phyloP scores from a whole-genome alignment of 2,113 vertebrate species.

The Stigmatopora argus region DNA sequence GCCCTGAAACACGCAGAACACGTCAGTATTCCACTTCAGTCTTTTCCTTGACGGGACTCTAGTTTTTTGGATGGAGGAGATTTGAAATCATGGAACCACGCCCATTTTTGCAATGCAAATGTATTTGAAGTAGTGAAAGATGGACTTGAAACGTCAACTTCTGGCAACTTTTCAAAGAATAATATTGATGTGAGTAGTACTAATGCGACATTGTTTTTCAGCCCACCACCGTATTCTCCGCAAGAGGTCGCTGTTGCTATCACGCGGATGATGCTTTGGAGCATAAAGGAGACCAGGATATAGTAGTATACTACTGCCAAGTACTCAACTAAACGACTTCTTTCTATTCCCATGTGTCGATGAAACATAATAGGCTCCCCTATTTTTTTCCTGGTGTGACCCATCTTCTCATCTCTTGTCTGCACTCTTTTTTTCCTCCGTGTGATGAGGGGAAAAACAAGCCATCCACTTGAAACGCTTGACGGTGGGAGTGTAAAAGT shows the following conservation, averaged over 20 bases:
- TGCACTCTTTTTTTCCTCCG: conserved; percentile 18
- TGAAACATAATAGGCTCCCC: conserved; percentile 24
- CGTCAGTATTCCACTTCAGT: too few relatives aligned
- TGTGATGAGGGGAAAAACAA: not conserved
- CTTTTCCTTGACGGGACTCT: too few relatives aligned
- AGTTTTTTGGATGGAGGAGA: too few relatives aligned
- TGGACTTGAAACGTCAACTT: too few relatives aligned
- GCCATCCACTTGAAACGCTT: conserved; percentile 15
- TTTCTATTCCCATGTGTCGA: conserved; percentile 53
- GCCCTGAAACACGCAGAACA: too few relatives aligned
- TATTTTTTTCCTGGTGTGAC: conserved; percentile 29
- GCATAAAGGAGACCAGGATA: conserved; percentile 49
- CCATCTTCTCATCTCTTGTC: conserved; percentile 24
- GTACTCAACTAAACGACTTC: conserved; percentile 43
- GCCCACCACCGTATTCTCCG: conserved; percentile 38
- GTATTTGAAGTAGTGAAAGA: conserved; percentile 4
- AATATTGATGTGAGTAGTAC: too few relatives aligned
- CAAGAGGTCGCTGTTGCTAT: conserved; percentile 64
- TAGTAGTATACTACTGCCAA: conserved; percentile 54
- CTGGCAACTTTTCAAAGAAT: too few relatives aligned
- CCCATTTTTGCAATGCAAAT: too few relatives aligned
- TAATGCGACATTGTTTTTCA: not conserved
- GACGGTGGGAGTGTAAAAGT: conserved; percentile 53
- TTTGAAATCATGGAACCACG: too few relatives aligned
- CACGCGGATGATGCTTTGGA: conserved; percentile 36